Base-by-base conservation (phyloP, 2,888 invertebrate genomes). In the Teleiodes luculella region DNA sequence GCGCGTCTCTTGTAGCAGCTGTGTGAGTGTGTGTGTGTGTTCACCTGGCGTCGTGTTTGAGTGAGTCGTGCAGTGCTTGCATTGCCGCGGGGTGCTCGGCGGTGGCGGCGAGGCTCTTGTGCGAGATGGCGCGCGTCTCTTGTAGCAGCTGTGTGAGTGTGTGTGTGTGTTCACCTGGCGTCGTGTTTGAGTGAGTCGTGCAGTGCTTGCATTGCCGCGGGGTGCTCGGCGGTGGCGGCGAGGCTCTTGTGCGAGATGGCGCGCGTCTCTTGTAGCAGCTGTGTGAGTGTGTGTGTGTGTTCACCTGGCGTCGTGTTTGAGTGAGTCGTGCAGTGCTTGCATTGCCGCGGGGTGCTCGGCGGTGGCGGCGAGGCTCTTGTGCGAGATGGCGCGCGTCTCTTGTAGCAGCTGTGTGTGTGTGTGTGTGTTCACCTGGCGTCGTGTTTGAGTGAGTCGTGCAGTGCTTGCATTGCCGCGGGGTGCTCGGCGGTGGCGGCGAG, bases 361-460 rank as follows among this genome's bases (percentile, higher is more conserved):
- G 13, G 96, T 92, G 68, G 94, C 91, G 64, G 95, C 93, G 68
- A 94, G 93, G 20, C 96, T 95, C 87, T 96, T 96, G 90, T 98
- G 97, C 1, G 98, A 98, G 66, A 99, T 96, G 60, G 97, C 88
- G 76, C 99, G 97, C 10, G 98, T 99, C 88, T 99, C 98, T 84
- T 93, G 86, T 58, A 99, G 86, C 55, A 99, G 91, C 81, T 8
- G 11, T 33, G 8, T n/a, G n/a, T 11, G 8, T 33, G 33, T 11
- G 3, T 11, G 33, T 33, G 8, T 8, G 33, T 3, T 24, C 58
- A 76, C 78, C 85, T 81, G 64, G 77, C 78, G 65, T 86, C 86
- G 39, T 77, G 76, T 46, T 68, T 94, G 51, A 98, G 91, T 62
- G 97, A 94, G 67, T 97, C 96, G 70, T 97, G 95, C 58, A 98